Evolutionary conservation across 2,797 vertebrate genomes (phyloP).

Genomic region (Thripadectes ignobilis): DNA sequence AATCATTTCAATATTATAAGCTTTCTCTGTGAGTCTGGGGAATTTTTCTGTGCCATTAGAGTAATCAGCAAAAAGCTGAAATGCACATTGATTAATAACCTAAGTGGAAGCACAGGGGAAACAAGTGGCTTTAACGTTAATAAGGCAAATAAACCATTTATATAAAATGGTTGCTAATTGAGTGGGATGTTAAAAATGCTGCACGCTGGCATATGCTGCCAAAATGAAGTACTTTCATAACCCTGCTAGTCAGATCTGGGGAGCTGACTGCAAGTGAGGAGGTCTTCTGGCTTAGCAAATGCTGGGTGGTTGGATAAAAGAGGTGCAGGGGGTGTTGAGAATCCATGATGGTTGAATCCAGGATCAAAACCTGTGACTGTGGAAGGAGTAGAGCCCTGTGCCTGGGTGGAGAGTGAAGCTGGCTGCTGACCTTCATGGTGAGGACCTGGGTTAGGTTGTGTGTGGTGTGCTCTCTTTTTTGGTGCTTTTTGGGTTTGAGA

Average conservation of each 20-base stretch:
- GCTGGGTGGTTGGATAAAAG: not conserved
- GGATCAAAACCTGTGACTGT: not conserved
- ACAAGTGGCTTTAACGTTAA: slow-evolving; percentile 54
- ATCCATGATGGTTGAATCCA: not conserved
- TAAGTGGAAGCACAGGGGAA: not conserved
- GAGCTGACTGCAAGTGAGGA: fast-evolving
- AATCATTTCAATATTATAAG: not conserved
- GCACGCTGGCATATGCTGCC: not conserved
- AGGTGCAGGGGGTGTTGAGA: not conserved
- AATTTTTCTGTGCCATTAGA: slow-evolving; percentile 22
- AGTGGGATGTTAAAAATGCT: not conserved
- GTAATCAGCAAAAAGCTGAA: slow-evolving; percentile 25
- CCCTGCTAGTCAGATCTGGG: not conserved
- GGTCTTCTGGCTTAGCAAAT: not conserved
- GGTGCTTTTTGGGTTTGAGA: not conserved
- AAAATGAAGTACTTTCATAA: not conserved
- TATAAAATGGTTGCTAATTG: slow-evolving; percentile 13
- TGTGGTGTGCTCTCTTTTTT: not conserved
- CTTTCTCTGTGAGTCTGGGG: not conserved
- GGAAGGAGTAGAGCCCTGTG: not conserved
- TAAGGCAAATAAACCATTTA: slow-evolving; percentile 54
- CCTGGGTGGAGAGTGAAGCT: not conserved
- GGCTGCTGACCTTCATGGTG: not conserved
- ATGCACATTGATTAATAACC: slow-evolving; percentile 36
- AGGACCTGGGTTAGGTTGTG: not conserved